phyloP scores from a whole-genome alignment of 2,113 vertebrate species.

The Uria lomvia region DNA sequence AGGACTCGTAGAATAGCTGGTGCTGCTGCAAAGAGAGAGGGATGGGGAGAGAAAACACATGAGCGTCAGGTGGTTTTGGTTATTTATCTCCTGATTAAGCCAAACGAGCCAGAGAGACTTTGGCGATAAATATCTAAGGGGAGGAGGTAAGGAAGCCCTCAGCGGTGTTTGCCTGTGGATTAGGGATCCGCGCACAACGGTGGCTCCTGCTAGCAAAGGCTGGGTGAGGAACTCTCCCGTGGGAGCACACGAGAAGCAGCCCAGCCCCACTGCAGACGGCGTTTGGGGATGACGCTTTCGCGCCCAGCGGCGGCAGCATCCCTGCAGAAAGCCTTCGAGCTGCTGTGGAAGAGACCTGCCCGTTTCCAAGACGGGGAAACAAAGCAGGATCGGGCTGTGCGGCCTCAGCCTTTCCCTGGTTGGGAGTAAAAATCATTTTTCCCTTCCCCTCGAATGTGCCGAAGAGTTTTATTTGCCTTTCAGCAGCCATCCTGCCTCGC shows the following conservation, averaged over 20 bases:
- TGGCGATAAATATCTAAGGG: background rate
- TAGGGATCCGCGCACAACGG: rapidly evolving
- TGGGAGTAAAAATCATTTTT: background rate
- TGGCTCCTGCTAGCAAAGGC: background rate
- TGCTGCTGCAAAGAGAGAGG: constrained; percentile 59
- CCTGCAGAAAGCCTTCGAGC: background rate
- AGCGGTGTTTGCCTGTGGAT: rapidly evolving
- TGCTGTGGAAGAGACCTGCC: rapidly evolving
- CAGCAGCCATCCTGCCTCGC: rapidly evolving
- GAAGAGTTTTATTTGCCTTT: background rate
- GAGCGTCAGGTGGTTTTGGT: rapidly evolving
- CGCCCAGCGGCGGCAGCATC: background rate
- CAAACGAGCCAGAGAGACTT: background rate
- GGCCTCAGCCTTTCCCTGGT: background rate
- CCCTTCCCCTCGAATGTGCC: rapidly evolving
- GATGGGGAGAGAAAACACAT: background rate
- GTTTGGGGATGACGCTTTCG: background rate
- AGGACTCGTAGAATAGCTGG: constrained; percentile 69
- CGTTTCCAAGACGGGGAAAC: background rate
- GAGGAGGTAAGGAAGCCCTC: background rate
- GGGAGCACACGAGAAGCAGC: rapidly evolving
- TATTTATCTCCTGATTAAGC: rapidly evolving
- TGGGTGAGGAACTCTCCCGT: background rate
- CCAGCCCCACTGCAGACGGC: rapidly evolving
- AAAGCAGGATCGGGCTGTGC: background rate